phyloP scores from a whole-genome alignment of 2,797 vertebrate species.

The Sebastolobus altivelis region DNA sequence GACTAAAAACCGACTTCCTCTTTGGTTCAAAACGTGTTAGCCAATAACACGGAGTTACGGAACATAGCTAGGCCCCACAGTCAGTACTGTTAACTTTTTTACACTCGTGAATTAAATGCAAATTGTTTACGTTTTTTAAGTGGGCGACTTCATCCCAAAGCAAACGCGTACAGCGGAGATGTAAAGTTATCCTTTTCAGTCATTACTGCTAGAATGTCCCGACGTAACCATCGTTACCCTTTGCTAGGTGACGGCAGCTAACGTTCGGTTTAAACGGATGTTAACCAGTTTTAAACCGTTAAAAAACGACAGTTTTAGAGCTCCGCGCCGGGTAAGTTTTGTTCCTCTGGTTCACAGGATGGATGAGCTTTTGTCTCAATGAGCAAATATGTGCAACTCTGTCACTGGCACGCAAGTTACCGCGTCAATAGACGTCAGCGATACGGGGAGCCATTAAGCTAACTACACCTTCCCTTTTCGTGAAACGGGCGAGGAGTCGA shows the following conservation, averaged over 20 bases:
- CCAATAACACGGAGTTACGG: slow-evolving; percentile 46
- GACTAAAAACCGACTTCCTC: slow-evolving; percentile 55
- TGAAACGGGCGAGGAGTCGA: slow-evolving; percentile 76
- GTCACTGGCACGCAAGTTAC: slow-evolving; percentile 88
- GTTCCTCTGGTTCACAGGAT: slow-evolving; percentile 42
- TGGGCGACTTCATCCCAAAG: not conserved
- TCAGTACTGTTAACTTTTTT: slow-evolving; percentile 29
- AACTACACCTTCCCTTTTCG: slow-evolving; percentile 86
- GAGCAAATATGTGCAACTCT: slow-evolving; percentile 85
- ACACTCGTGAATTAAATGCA: not conserved
- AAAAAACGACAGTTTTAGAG: slow-evolving; percentile 37
- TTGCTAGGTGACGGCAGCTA: slow-evolving; percentile 57
- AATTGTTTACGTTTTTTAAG: not conserved
- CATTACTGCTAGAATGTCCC: not conserved
- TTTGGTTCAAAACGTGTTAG: slow-evolving; percentile 49
- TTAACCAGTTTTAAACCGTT: slow-evolving; percentile 45
- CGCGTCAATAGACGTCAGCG: slow-evolving; percentile 92
- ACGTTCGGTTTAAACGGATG: slow-evolving; percentile 53
- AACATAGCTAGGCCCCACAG: slow-evolving; percentile 51
- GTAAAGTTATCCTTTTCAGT: not conserved
- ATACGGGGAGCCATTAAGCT: slow-evolving; percentile 87
- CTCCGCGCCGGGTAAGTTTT: not conserved
- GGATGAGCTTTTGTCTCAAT: slow-evolving; percentile 77
- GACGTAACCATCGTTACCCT: slow-evolving; percentile 17
- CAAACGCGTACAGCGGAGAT: not conserved